These are phyloP conservation scores for Pristionchus arcanus DNA, from an alignment of 2,888 invertebrate genomes.

Conservation along the genomic window DNA sequence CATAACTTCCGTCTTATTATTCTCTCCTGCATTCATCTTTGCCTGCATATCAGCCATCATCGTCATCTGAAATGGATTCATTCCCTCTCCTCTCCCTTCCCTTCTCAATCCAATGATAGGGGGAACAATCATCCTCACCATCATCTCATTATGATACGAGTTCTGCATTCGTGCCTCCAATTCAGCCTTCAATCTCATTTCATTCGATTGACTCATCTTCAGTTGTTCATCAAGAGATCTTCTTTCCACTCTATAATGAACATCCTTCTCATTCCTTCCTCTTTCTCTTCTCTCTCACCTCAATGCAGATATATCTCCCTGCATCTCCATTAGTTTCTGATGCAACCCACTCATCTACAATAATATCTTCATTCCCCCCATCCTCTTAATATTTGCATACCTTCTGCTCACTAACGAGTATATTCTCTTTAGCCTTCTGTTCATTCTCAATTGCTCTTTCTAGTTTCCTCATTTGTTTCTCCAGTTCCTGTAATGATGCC, in stretches of 20 bases:
- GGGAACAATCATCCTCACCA: slow-evolving; percentile 12
- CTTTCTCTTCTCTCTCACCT: slow-evolving; percentile 12
- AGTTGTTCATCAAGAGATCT: slow-evolving; percentile 60
- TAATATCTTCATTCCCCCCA: not conserved
- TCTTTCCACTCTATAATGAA: slow-evolving; percentile 56
- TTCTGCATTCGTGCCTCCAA: slow-evolving; percentile 57
- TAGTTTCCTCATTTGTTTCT: slow-evolving; percentile 24
- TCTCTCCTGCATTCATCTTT: slow-evolving; percentile 31
- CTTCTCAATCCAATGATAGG: no score
- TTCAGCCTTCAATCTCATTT: slow-evolving; percentile 56
- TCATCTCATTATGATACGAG: slow-evolving; percentile 60
- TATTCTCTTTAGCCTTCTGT: slow-evolving; percentile 20
- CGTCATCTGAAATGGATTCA: not conserved
- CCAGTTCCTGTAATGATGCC: slow-evolving; percentile 45
- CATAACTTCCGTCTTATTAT: not conserved
- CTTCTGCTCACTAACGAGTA: not conserved
- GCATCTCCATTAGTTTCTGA: slow-evolving; percentile 47
- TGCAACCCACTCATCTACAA: not conserved
- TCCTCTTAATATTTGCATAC: not conserved
- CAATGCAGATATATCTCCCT: not conserved
- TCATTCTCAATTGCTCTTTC: slow-evolving; percentile 35
- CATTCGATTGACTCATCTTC: slow-evolving; percentile 49
- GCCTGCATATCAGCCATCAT: slow-evolving; percentile 21
- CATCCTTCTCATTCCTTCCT: not conserved
- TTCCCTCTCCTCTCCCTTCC: not conserved